Evolutionary conservation across 2,888 invertebrate species (phyloP).

Genomic region (Apodemia duryi): DNA sequence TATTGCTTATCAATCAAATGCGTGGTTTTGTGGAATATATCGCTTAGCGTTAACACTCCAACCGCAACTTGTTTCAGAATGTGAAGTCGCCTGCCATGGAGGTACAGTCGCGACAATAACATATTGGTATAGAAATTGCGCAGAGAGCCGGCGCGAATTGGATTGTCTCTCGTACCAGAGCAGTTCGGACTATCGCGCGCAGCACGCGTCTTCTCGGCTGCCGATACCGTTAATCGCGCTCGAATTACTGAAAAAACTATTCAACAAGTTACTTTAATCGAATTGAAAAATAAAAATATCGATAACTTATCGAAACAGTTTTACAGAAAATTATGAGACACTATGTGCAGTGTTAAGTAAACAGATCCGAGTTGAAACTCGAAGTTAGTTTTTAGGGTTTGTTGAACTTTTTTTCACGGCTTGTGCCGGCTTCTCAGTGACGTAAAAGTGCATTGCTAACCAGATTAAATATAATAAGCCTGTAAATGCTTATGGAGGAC

Average conservation of each 20-base stretch:
- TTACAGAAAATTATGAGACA: too few relatives aligned
- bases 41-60: not conserved
- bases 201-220: constrained; percentile 45
- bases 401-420: constrained; percentile 67
- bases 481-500: constrained; percentile 49
- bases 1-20: constrained; percentile 4
- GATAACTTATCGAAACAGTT: not conserved
- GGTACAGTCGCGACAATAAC: constrained; percentile 9
- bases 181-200: constrained; percentile 53
- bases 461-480: constrained; percentile 68
- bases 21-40: not conserved
- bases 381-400: constrained; percentile 46
- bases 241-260: constrained; percentile 32
- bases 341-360: not conserved
- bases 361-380: constrained; percentile 31
- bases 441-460: constrained; percentile 64
- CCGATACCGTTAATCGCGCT: constrained; percentile 35
- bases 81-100: constrained; percentile 6
- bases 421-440: constrained; percentile 59
- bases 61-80: constrained; percentile 9
- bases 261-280: constrained; percentile 16
- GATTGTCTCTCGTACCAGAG: constrained; percentile 42
- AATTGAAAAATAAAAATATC: not conserved
- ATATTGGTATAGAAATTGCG: constrained; percentile 44
- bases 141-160: constrained; percentile 55